Percentiles rank a stretch among this genome's conserved stretches.
phyloP scores from a whole-genome alignment of 2,888 invertebrate species.

The Strigamia transsilvanica region DNA sequence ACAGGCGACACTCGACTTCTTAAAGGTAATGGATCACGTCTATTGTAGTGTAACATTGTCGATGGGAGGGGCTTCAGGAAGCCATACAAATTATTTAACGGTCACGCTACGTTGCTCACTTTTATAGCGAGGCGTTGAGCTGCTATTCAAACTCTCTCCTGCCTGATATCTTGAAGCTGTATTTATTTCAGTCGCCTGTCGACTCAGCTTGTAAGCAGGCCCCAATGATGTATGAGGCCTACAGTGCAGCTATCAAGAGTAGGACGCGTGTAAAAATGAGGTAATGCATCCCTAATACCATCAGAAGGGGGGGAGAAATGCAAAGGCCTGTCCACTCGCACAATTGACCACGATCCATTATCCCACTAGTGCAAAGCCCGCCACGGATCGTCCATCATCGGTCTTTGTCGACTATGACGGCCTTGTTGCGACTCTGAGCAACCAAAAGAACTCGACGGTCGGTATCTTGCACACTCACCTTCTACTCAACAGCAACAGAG shows the following conservation, averaged over 20 bases:
- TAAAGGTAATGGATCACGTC: slow-evolving; percentile 51
- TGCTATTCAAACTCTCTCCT: slow-evolving; percentile 33
- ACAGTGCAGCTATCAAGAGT: slow-evolving; percentile 53
- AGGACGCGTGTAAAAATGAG: slow-evolving; percentile 54
- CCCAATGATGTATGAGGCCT: slow-evolving; percentile 51
- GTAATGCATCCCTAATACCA: slow-evolving; percentile 54
- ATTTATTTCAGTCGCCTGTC: slow-evolving; percentile 46
- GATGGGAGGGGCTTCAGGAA: slow-evolving; percentile 52
- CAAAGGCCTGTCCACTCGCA: slow-evolving; percentile 51
- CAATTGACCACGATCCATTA: slow-evolving; percentile 51
- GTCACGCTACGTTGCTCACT: slow-evolving; percentile 51
- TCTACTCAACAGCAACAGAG: neutral
- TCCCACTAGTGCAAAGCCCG: slow-evolving; percentile 43
- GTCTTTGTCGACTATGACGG: slow-evolving; percentile 52
- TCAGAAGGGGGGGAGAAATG: slow-evolving; percentile 48
- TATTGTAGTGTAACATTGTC: slow-evolving; percentile 52
- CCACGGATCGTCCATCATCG: slow-evolving; percentile 52
- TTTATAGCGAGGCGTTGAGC: slow-evolving; percentile 46
- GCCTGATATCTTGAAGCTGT: slow-evolving; percentile 50
- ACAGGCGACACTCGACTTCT: slow-evolving; percentile 49
- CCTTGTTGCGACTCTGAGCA: slow-evolving; percentile 14
- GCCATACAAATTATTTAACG: slow-evolving; percentile 53
- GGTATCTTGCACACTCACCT: slow-evolving; percentile 22
- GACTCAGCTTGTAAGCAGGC: slow-evolving; percentile 48
- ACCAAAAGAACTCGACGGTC: slow-evolving; percentile 23